phyloP scores from a whole-genome alignment of 2,113 vertebrate genomes.

The Galeopterus variegatus region DNA sequence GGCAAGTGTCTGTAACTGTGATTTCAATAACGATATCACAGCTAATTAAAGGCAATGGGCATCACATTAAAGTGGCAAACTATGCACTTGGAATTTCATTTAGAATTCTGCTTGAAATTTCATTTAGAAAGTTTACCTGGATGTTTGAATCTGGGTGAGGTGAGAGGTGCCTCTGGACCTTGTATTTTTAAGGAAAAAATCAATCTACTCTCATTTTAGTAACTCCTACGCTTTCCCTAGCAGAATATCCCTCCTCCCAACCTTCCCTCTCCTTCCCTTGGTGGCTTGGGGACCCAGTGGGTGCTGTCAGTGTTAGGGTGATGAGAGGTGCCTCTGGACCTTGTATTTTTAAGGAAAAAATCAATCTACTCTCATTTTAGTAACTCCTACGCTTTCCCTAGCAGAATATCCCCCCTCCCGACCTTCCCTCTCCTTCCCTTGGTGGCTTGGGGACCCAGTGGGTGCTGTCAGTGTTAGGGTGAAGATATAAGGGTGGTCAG shows the following conservation, averaged over 20 bases:
- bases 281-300: neutral
- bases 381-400: neutral
- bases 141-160: neutral
- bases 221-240: neutral
- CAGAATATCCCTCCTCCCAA: neutral
- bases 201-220: neutral
- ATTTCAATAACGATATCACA: slow-evolving; percentile 57
- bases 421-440: neutral
- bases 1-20: slow-evolving; percentile 57
- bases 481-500: neutral
- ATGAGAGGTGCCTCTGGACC: neutral
- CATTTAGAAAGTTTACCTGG: neutral
- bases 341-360: slow-evolving; percentile 13
- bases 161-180: neutral
- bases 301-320: too few relatives aligned
- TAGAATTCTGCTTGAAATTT: slow-evolving; percentile 40
- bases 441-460: neutral
- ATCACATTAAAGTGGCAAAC: slow-evolving; percentile 46
- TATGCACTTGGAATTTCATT: slow-evolving; percentile 30
- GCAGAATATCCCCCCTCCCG: neutral
- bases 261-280: neutral
- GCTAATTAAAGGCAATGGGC: slow-evolving; percentile 47
- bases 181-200: slow-evolving; percentile 14
- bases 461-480: too few relatives aligned
- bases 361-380: neutral